Evolutionary conservation across 1,140 invertebrate species (phyloP).

Genomic region (Nebria ingens): DNA sequence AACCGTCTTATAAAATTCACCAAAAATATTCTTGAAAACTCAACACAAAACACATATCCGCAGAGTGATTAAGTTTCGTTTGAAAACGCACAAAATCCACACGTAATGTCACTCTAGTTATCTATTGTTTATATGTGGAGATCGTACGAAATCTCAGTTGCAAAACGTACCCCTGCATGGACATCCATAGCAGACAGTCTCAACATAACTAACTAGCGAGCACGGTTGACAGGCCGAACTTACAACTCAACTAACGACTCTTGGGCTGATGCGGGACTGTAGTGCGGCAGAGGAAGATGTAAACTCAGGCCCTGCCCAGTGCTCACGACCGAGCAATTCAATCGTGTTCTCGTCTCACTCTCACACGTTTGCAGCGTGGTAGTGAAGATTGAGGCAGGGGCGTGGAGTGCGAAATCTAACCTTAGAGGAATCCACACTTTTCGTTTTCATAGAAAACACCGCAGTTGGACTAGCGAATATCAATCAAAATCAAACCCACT

Average conservation of each 20-base stretch:
- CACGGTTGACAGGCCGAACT: conserved; percentile 31
- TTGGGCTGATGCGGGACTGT: conserved; percentile 23
- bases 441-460: no score
- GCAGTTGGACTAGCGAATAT: no score
- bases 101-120: no score
- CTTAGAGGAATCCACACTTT: no score
- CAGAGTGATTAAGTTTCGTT: no score
- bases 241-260: conserved; percentile 34
- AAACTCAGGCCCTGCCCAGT: background rate
- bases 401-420: no score
- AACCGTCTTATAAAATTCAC: no score
- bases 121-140: background rate
- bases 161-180: background rate
- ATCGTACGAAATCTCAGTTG: background rate
- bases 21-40: no score
- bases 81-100: no score
- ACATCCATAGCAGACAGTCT: conserved; percentile 15
- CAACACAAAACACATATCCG: no score
- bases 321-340: conserved; percentile 1
- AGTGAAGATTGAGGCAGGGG: background rate
- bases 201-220: conserved; percentile 29
- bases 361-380: background rate
- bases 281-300: conserved; percentile 21
- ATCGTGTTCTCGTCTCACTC: background rate
- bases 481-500: no score